Percentiles rank a stretch among this genome's conserved stretches.
phyloP scores from a whole-genome alignment of 2,888 invertebrate species.

The Meiosimyza platycephala region DNA sequence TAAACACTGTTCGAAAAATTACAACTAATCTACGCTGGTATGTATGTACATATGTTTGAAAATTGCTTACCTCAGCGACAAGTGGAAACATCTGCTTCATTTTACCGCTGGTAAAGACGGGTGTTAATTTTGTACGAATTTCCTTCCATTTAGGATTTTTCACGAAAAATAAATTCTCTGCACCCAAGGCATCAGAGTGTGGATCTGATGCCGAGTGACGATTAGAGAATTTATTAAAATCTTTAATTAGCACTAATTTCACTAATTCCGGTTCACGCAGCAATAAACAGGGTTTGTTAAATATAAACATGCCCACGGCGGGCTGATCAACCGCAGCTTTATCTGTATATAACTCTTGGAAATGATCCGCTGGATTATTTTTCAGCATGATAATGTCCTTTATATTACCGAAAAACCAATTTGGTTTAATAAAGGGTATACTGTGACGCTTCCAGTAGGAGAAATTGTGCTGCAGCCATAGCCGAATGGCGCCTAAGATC shows the following conservation, averaged over 20 bases:
- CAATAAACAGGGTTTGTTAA: constrained; percentile 66
- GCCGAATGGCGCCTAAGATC: constrained; percentile 43
- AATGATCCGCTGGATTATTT: constrained; percentile 51
- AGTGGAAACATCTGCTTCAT: constrained; percentile 65
- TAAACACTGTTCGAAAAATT: too few relatives aligned
- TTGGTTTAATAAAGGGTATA: constrained; percentile 58
- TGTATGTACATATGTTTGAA: not conserved
- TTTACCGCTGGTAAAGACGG: constrained; percentile 67
- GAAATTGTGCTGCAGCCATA: constrained; percentile 51
- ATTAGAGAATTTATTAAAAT: constrained; percentile 66
- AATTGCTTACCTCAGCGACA: constrained; percentile 55
- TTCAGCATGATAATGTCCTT: constrained; percentile 53
- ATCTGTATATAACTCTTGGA: constrained; percentile 61
- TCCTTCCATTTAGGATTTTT: constrained; percentile 67
- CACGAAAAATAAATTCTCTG: constrained; percentile 66
- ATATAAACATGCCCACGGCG: constrained; percentile 63
- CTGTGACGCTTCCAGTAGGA: constrained; percentile 58
- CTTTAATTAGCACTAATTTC: constrained; percentile 67
- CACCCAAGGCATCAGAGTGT: constrained; percentile 63
- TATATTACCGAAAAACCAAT: constrained; percentile 64
- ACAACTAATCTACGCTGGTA: too few relatives aligned
- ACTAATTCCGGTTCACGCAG: constrained; percentile 67
- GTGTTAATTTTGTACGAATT: constrained; percentile 66
- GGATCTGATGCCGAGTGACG: constrained; percentile 57
- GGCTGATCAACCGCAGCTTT: constrained; percentile 52